Conservation (phyloP, 2,888 invertebrate species). For the Sipha maydis region DNA sequence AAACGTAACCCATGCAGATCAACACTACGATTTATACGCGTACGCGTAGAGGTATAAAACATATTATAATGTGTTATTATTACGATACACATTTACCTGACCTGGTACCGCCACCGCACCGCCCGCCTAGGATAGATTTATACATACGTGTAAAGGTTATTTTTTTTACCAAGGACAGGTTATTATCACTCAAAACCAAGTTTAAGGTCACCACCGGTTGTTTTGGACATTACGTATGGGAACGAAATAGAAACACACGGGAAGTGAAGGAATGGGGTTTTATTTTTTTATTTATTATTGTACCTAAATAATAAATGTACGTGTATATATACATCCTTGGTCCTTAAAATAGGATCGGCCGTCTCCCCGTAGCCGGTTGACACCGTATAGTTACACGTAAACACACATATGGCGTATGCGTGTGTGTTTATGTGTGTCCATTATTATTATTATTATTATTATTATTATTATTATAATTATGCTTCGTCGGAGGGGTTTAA, state of each 20-base stretch:
- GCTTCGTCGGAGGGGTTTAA: slow-evolving; percentile 16
- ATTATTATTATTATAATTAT: slow-evolving; percentile 15
- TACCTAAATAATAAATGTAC: neutral
- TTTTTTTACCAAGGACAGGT: slow-evolving; percentile 28
- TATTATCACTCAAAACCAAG: slow-evolving; percentile 18
- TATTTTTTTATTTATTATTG: slow-evolving; percentile 19
- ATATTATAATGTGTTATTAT: neutral
- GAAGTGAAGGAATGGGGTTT: neutral
- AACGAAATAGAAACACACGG: slow-evolving; percentile 14
- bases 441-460: slow-evolving; percentile 48
- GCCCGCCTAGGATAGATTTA: neutral
- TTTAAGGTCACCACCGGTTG: slow-evolving; percentile 53
- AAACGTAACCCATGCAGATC: neutral
- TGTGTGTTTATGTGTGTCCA: neutral
- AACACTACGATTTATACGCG: neutral
- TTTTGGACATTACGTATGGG: neutral
- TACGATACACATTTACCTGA: neutral
- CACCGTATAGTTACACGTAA: neutral
- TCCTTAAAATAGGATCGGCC: slow-evolving; percentile 44
- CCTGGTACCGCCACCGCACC: neutral
- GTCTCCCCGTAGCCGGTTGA: neutral
- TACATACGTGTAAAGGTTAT: neutral
- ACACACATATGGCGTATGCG: neutral
- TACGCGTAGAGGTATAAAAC: neutral
- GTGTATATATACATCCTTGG: neutral